Evolutionary conservation across 2,888 invertebrate genomes (phyloP).

Genomic region (Eumacrocentrus americanus): DNA sequence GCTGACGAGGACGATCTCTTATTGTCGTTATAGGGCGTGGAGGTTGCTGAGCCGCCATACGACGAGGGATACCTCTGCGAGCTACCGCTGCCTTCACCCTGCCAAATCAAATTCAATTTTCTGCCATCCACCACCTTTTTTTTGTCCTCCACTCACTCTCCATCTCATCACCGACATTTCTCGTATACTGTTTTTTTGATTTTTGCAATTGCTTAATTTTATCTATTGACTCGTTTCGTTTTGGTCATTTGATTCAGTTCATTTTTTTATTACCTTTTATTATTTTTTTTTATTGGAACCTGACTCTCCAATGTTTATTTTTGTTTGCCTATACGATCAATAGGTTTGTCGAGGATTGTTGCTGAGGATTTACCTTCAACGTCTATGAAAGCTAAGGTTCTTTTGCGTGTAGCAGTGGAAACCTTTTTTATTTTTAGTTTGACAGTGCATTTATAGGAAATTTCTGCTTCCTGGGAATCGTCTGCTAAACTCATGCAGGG

Average conservation of each 20-base stretch:
- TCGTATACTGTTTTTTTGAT: too few relatives aligned
- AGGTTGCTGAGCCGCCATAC: conserved; percentile 47
- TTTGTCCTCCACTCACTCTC: conserved; percentile 18
- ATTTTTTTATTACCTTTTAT: conserved; percentile 3
- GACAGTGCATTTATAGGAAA: too few relatives aligned
- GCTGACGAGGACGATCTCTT: conserved; percentile 55
- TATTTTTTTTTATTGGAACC: neutral
- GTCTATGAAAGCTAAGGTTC: conserved; percentile 23
- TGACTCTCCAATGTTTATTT: conserved; percentile 4
- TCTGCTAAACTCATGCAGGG: conserved; percentile 20
- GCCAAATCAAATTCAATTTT: conserved; percentile 59
- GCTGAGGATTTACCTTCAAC: conserved; percentile 14
- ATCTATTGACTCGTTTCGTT: neutral
- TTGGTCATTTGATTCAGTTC: conserved; percentile 6
- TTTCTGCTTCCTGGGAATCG: conserved; percentile 1
- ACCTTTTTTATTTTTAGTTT: conserved; percentile 8
- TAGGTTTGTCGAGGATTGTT: conserved; percentile 11
- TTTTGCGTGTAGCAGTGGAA: conserved; percentile 15
- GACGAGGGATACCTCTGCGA: conserved; percentile 57
- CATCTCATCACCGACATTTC: conserved; percentile 27
- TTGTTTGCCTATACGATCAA: neutral
- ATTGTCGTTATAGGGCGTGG: conserved; percentile 53
- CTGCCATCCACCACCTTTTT: conserved; percentile 41
- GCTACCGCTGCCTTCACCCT: conserved; percentile 55
- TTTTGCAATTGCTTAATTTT: too few relatives aligned